phyloP scores from a whole-genome alignment of 2,888 invertebrate genomes.

The Strigamia maritima region DNA sequence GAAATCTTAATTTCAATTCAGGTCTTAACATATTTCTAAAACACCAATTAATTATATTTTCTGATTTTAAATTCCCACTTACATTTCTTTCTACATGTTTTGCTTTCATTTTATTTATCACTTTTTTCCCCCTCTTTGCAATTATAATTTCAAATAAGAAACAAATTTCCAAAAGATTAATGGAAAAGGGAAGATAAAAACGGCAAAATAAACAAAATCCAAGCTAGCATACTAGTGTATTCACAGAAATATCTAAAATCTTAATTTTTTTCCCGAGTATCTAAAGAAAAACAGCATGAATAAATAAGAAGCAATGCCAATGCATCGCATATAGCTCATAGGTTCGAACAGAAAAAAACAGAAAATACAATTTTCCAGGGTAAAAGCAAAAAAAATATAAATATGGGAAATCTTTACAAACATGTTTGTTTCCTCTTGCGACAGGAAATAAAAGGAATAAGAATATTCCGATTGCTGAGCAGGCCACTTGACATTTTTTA shows the following conservation, averaged over 20 bases:
- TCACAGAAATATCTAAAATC: neutral
- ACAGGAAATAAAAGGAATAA: neutral
- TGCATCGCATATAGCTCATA: neutral
- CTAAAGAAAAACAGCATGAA: neutral
- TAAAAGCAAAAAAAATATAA: neutral
- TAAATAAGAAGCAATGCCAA: slow-evolving; percentile 12
- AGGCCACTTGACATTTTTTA: neutral
- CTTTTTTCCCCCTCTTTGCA: neutral
- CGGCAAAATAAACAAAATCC: neutral
- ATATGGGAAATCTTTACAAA: slow-evolving; percentile 25
- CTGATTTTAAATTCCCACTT: neutral
- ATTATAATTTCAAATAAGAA: neutral
- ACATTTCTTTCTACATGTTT: neutral
- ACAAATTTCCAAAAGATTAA: neutral
- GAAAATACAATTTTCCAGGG: neutral
- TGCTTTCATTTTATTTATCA: neutral
- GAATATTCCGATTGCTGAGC: neutral
- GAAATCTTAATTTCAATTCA: neutral
- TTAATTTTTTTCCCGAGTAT: neutral
- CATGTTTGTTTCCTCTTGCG: neutral
- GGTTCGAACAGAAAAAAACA: neutral
- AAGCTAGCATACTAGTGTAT: neutral
- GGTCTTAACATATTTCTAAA: neutral
- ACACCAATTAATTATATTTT: neutral
- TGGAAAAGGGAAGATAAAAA: neutral